A percentile compares a stretch with the other conserved stretches of the same genome.
phyloP scores from a whole-genome alignment of 2,888 invertebrate species.

The Plagodis dolabraria region DNA sequence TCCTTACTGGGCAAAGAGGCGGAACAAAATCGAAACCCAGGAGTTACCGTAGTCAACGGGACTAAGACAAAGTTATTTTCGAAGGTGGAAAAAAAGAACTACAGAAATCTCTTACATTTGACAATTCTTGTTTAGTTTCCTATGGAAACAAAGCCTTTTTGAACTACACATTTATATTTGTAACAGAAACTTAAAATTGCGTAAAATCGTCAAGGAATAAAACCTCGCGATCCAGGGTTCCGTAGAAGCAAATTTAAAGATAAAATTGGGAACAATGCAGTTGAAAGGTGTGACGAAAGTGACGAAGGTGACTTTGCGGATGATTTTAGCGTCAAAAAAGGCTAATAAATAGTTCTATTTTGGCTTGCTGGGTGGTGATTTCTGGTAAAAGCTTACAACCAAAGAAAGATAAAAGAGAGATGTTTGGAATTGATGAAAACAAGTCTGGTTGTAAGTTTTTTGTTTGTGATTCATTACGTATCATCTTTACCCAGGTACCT shows the following conservation, averaged over 20 bases:
- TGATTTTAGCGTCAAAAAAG: constrained; percentile 3
- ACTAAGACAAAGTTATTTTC: too few relatives aligned
- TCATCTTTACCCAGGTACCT: neutral
- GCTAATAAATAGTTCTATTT: constrained; percentile 10
- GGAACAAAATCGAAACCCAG: constrained; percentile 38
- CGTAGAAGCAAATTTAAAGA: constrained; percentile 8
- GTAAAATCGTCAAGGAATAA: constrained; percentile 16
- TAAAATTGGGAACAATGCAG: constrained; percentile 11
- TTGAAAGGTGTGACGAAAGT: constrained; percentile 43
- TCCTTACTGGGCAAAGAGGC: constrained; percentile 26
- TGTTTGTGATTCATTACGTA: neutral
- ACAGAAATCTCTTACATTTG: too few relatives aligned
- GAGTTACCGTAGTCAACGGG: constrained; percentile 24
- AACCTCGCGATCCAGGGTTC: neutral
- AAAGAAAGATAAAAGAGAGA: neutral
- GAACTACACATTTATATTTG: too few relatives aligned
- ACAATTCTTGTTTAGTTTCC: too few relatives aligned
- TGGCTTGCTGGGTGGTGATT: constrained; percentile 21
- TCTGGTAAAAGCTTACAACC: constrained; percentile 9
- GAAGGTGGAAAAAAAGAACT: too few relatives aligned
- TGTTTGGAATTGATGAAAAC: neutral
- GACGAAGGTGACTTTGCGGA: constrained; percentile 29
- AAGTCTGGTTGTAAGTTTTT: neutral
- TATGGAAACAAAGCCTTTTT: too few relatives aligned
- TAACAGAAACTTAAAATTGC: constrained; percentile 38